These are phyloP conservation scores for Pyrocephalus nanus DNA, from an alignment of 2,797 vertebrate genomes.

Conservation along the genomic window DNA sequence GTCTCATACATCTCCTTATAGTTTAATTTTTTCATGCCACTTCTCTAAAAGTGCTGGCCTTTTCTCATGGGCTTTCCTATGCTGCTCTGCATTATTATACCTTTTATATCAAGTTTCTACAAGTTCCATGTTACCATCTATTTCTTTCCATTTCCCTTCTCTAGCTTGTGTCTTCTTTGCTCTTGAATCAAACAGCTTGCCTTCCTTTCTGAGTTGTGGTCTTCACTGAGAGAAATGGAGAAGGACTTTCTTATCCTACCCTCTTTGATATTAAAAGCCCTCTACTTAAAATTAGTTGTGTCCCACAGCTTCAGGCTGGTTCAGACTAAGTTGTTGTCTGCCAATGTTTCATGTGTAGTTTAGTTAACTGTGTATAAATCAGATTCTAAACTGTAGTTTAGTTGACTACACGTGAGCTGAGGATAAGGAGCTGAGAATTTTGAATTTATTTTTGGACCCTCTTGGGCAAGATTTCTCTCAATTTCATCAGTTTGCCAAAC, in stretches of 20 bases:
- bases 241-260: background rate
- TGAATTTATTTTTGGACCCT: background rate
- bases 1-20: background rate
- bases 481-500: background rate
- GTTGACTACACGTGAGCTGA: background rate
- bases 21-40: background rate
- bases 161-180: background rate
- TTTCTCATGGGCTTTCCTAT: background rate
- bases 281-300: background rate
- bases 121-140: rapidly evolving
- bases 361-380: background rate
- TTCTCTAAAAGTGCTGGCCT: background rate
- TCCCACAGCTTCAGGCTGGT: background rate
- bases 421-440: background rate
- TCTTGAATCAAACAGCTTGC: background rate
- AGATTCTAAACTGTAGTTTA: background rate
- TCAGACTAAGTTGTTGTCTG: background rate
- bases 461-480: background rate
- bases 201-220: background rate
- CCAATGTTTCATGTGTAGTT: background rate
- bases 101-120: background rate
- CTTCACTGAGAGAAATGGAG: background rate
- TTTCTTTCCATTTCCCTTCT: background rate
- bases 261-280: background rate
- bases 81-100: background rate